phyloP scores from a whole-genome alignment of 2,113 vertebrate species.

The Pica pica region DNA sequence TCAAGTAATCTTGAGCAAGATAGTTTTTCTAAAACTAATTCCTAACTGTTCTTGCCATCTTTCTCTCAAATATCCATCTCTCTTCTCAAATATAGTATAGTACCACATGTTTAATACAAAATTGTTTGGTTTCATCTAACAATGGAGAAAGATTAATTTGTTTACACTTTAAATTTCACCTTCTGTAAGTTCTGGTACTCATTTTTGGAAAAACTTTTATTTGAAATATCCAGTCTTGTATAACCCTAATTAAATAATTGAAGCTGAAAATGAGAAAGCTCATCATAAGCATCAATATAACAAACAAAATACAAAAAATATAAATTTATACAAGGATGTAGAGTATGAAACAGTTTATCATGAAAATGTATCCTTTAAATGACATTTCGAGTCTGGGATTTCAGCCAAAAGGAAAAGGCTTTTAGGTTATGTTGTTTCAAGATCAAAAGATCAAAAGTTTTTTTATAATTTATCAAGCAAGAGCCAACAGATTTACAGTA shows the following conservation, averaged over 20 bases:
- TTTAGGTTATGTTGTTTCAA: slow-evolving; percentile 56
- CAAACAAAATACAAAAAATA: not conserved
- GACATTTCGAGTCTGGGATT: slow-evolving; percentile 64
- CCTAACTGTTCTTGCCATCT: not conserved
- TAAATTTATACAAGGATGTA: slow-evolving; percentile 24
- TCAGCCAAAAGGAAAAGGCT: slow-evolving; percentile 68
- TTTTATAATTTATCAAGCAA: slow-evolving; percentile 45
- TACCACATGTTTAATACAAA: not conserved
- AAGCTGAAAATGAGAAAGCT: not conserved
- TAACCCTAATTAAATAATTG: not conserved
- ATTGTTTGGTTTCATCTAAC: not conserved
- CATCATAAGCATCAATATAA: not conserved
- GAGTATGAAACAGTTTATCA: slow-evolving; percentile 36
- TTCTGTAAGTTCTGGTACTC: not conserved
- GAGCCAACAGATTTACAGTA: slow-evolving; percentile 58
- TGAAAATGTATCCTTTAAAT: slow-evolving; percentile 59
- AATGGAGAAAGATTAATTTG: not conserved
- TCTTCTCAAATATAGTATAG: not conserved
- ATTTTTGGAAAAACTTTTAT: not conserved
- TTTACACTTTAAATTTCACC: not conserved
- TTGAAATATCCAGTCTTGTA: slow-evolving; percentile 1
- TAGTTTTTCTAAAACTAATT: not conserved
- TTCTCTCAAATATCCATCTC: slow-evolving; percentile 13
- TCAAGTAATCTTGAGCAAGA: not conserved
- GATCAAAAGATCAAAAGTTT: slow-evolving; percentile 63